These are phyloP conservation scores for Drosophila lacicola DNA, from an alignment of 2,888 invertebrate genomes.

Conservation along the genomic window DNA sequence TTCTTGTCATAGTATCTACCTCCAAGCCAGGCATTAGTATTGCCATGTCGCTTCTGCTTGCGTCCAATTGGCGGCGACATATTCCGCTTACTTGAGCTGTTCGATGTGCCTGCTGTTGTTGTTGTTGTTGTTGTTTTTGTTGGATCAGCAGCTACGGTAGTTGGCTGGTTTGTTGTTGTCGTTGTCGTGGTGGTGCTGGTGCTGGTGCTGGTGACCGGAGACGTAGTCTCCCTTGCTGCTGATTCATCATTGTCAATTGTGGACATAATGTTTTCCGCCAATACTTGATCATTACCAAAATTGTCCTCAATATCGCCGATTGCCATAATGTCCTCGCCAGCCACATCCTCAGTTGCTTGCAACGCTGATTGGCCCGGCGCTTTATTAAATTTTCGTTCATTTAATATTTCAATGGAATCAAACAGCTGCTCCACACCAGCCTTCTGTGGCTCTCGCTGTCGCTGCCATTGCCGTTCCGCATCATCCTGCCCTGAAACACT, in stretches of 20 bases:
- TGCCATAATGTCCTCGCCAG: slow-evolving; percentile 53
- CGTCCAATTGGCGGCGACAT: slow-evolving; percentile 38
- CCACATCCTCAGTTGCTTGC: slow-evolving; percentile 35
- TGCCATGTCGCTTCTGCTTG: slow-evolving; percentile 44
- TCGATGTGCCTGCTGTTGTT: slow-evolving; percentile 2
- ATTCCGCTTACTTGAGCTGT: slow-evolving; percentile 15
- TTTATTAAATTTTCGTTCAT: slow-evolving; percentile 82
- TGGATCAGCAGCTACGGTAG: background rate
- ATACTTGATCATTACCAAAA: slow-evolving; percentile 68
- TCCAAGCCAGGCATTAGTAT: slow-evolving; percentile 12
- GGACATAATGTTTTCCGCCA: slow-evolving; percentile 54
- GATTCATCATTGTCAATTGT: slow-evolving; percentile 71
- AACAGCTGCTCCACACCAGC: slow-evolving; percentile 56
- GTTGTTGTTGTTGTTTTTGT: slow-evolving; percentile 3
- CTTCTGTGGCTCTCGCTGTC: slow-evolving; percentile 34
- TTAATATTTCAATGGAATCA: slow-evolving; percentile 77
- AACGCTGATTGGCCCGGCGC: slow-evolving; percentile 46
- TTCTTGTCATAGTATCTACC: slow-evolving; percentile 27
- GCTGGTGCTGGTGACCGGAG: slow-evolving; percentile 7
- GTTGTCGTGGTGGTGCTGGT: slow-evolving; percentile 9
- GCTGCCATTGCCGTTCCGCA: slow-evolving; percentile 21
- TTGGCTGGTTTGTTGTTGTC: slow-evolving; percentile 2
- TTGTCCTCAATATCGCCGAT: slow-evolving; percentile 76
- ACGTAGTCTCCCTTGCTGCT: slow-evolving; percentile 21
- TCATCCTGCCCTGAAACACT: slow-evolving; percentile 11